These are phyloP conservation scores for Athalia circularis DNA, from an alignment of 2,888 invertebrate genomes.

Conservation along the genomic window DNA sequence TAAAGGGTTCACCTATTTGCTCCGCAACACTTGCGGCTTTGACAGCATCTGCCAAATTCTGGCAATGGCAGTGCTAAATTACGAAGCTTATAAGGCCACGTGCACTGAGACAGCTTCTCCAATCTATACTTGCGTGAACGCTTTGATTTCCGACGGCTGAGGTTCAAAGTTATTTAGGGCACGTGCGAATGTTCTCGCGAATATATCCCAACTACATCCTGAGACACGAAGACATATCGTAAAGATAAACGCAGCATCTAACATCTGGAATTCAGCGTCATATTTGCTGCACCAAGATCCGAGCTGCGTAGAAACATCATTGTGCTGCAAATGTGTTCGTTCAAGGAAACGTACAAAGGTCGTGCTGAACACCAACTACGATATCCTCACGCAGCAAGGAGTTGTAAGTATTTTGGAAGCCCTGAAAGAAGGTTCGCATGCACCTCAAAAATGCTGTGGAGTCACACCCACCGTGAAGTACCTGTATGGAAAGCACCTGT, in stretches of 20 bases:
- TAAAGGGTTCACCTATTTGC: background rate
- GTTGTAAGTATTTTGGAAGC: background rate
- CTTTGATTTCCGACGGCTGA: slow-evolving; percentile 4
- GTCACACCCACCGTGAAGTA: background rate
- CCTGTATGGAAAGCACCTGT: background rate
- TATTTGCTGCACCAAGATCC: slow-evolving; percentile 5
- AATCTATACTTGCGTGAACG: background rate
- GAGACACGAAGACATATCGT: slow-evolving; percentile 10
- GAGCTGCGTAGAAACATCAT: background rate
- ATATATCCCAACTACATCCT: slow-evolving; percentile 1
- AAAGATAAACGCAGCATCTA: background rate
- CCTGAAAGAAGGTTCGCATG: background rate
- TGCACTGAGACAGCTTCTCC: background rate
- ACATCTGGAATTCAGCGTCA: background rate
- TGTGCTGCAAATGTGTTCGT: background rate
- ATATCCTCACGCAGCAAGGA: background rate
- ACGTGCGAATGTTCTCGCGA: slow-evolving; percentile 10
- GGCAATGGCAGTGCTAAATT: background rate
- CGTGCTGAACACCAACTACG: background rate
- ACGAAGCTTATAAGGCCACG: too few relatives aligned
- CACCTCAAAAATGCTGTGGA: slow-evolving; percentile 7
- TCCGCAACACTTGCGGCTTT: slow-evolving; percentile 24
- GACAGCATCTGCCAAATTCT: slow-evolving; percentile 33
- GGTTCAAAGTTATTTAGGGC: background rate
- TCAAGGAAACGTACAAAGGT: background rate